Percentiles rank a stretch among this genome's conserved stretches.
These are phyloP conservation scores for Dasypolia templi DNA, from an alignment of 2,888 invertebrate species.

Conservation along the genomic window DNA sequence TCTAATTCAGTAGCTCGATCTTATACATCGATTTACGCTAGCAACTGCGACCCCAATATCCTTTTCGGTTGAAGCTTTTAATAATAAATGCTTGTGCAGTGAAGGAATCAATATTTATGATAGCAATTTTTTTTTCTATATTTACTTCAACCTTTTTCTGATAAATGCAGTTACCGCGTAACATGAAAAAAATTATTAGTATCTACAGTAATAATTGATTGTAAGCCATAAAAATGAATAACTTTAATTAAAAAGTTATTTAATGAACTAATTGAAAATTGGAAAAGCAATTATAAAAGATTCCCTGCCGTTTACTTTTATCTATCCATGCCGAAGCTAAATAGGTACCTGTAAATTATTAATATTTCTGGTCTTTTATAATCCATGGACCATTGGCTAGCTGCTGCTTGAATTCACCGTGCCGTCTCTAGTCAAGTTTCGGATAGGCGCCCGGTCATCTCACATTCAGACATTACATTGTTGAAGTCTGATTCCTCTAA, in stretches of 20 bases:
- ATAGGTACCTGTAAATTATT: no score
- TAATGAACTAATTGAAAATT: conserved; percentile 15
- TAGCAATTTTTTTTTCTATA: not conserved
- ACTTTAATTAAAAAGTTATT: conserved; percentile 8
- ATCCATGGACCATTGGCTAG: no score
- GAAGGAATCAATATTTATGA: conserved; percentile 20
- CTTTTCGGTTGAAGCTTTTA: conserved; percentile 9
- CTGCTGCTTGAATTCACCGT: no score
- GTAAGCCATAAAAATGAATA: conserved; percentile 2
- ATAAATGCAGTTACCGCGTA: not conserved
- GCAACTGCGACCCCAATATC: conserved; percentile 1
- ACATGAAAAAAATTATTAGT: not conserved
- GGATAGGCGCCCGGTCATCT: no score
- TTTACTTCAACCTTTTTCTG: not conserved
- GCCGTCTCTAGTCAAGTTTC: no score
- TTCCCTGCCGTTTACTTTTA: not conserved
- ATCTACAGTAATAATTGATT: not conserved
- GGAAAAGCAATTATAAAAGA: no score
- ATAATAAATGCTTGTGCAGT: conserved; percentile 15
- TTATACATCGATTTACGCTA: not conserved
- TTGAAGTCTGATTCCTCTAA: no score
- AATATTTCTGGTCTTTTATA: no score
- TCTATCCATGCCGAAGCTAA: not conserved
- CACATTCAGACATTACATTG: no score
- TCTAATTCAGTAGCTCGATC: conserved; percentile 9